phyloP scores from a whole-genome alignment of 1,140 invertebrate genomes.

The Ladona fulva region DNA sequence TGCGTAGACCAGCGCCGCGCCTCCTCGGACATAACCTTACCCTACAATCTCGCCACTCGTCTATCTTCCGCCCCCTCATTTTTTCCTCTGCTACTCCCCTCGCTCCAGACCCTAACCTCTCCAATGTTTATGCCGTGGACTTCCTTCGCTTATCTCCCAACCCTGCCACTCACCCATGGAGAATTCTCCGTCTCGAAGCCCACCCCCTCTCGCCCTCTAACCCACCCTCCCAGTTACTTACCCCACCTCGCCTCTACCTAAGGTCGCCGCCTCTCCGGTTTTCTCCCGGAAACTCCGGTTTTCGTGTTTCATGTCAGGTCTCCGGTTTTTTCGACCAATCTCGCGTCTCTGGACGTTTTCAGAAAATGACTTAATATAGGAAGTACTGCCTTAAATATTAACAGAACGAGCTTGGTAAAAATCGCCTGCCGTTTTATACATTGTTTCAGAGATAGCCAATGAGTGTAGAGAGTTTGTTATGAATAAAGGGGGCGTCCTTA shows the following conservation, averaged over 20 bases:
- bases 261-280: too few species aligned
- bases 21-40: slow-evolving; percentile 4
- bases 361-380: too few species aligned
- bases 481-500: too few species aligned
- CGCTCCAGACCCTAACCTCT: not conserved
- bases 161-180: not conserved
- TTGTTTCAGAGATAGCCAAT: too few species aligned
- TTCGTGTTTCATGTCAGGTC: too few species aligned
- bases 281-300: too few species aligned
- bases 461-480: too few species aligned
- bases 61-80: not conserved
- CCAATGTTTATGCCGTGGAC: slow-evolving; percentile 7
- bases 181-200: not conserved
- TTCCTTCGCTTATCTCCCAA: not conserved
- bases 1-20: not conserved
- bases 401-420: too few species aligned
- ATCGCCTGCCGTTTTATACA: too few species aligned
- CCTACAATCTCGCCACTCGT: not conserved
- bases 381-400: too few species aligned
- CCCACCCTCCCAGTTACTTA: not conserved
- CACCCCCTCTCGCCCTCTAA: not conserved
- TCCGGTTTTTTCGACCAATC: too few species aligned
- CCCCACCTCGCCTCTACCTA: not conserved
- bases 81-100: not conserved
- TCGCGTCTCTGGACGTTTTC: too few species aligned